Conservation (phyloP, 2,797 vertebrate genomes). For the Gallirallus australis region DNA sequence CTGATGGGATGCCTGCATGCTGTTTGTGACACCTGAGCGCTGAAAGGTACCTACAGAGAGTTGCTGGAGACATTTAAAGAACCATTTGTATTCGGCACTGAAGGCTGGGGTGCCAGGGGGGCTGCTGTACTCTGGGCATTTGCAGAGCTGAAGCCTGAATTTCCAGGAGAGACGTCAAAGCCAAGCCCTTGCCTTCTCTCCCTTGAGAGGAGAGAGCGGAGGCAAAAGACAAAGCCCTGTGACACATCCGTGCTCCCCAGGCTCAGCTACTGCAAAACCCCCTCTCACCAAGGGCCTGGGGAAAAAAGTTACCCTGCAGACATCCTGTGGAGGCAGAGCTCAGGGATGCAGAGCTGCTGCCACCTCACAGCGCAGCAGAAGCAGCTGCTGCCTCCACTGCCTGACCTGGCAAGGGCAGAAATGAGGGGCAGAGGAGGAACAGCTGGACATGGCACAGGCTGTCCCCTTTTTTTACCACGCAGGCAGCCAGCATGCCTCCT, state of each 20-base stretch:
- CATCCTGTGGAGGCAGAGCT: rapidly evolving
- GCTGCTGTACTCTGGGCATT: neutral
- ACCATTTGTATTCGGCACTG: neutral
- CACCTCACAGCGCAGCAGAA: rapidly evolving
- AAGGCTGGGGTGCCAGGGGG: neutral
- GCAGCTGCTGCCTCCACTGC: neutral
- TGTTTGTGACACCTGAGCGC: rapidly evolving
- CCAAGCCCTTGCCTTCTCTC: neutral
- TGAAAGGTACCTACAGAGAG: neutral
- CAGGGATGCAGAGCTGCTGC: neutral
- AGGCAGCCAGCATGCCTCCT: neutral
- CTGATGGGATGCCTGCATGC: neutral
- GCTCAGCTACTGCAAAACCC: neutral
- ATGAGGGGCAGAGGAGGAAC: neutral
- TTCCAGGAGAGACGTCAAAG: neutral
- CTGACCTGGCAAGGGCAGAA: neutral
- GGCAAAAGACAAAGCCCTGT: neutral
- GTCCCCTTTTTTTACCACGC: neutral
- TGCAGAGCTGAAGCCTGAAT: neutral
- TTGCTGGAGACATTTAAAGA: neutral
- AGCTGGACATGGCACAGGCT: neutral
- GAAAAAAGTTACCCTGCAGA: neutral
- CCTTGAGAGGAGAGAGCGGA: neutral
- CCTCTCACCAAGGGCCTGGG: neutral
- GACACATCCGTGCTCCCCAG: neutral